Conservation (phyloP, 2,113 vertebrate genomes). For the Laticauda colubrina region DNA sequence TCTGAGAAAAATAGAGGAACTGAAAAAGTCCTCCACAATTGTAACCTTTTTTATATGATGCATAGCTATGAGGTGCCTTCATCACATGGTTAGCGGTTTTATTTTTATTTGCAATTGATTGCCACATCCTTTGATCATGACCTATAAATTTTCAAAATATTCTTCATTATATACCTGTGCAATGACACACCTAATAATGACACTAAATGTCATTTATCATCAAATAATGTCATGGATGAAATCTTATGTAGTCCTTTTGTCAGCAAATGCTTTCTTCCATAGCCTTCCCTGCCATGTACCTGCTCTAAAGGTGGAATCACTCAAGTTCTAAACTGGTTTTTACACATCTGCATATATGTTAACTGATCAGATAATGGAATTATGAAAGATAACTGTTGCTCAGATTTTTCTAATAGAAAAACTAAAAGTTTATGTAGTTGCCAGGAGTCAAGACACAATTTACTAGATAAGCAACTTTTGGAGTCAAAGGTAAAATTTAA, state of each 20-base stretch:
- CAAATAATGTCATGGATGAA: not conserved
- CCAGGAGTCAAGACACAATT: not conserved
- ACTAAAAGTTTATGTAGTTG: not conserved
- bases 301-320: not conserved
- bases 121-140: not conserved
- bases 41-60: not conserved
- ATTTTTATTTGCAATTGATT: not conserved
- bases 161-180: not conserved
- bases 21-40: not conserved
- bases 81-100: not conserved
- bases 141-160: not conserved
- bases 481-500: not conserved
- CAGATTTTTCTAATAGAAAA: not conserved
- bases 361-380: constrained; percentile 28
- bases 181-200: not conserved
- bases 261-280: not conserved
- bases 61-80: not conserved
- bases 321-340: not conserved
- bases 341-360: not conserved
- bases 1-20: not conserved
- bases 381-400: constrained; percentile 29
- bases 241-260: not conserved
- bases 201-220: not conserved
- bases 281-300: not conserved
- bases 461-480: not conserved